Percentiles rank a stretch among this genome's conserved stretches.
Evolutionary conservation across 1,140 invertebrate species (phyloP).

Genomic region (Dinoponera quadriceps): DNA sequence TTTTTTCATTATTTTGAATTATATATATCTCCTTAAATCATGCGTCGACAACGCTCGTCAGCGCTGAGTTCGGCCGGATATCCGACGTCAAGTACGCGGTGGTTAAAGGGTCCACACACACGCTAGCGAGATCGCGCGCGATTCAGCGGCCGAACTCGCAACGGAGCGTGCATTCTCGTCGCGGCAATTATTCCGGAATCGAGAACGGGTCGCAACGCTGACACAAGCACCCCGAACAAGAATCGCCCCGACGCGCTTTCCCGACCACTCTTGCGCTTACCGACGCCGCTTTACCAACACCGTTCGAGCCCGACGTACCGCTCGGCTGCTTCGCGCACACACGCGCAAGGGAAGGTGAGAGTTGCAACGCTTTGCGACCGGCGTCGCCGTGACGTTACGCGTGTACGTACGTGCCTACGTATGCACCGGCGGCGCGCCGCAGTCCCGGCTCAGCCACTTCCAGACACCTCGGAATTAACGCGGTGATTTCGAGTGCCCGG

Average conservation of each 20-base stretch:
- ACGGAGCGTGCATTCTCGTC: constrained; percentile 6
- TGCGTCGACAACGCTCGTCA: not conserved
- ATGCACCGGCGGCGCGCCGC: constrained; percentile 41
- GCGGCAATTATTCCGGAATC: constrained; percentile 59
- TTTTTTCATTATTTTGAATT: too few species aligned
- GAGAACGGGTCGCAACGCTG: constrained; percentile 57
- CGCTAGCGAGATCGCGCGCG: not conserved
- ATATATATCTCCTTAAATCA: too few species aligned
- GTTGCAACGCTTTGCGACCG: constrained; percentile 24
- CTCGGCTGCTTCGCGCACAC: not conserved
- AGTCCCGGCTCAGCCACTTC: constrained; percentile 67
- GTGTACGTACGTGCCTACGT: constrained; percentile 44
- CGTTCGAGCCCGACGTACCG: constrained; percentile 6
- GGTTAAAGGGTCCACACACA: constrained; percentile 2
- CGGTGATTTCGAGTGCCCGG: constrained; percentile 66
- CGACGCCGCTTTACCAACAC: constrained; percentile 52
- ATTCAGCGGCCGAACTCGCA: not conserved
- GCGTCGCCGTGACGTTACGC: too few species aligned
- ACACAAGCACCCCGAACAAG: constrained; percentile 66
- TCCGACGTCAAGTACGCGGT: not conserved
- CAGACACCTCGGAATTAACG: constrained; percentile 73
- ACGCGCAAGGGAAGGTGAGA: not conserved
- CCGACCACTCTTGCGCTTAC: constrained; percentile 61
- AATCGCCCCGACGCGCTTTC: constrained; percentile 63
- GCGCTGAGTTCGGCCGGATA: not conserved